Evolutionary conservation across 2,888 invertebrate species (phyloP).

Genomic region (Drosophila birchii): DNA sequence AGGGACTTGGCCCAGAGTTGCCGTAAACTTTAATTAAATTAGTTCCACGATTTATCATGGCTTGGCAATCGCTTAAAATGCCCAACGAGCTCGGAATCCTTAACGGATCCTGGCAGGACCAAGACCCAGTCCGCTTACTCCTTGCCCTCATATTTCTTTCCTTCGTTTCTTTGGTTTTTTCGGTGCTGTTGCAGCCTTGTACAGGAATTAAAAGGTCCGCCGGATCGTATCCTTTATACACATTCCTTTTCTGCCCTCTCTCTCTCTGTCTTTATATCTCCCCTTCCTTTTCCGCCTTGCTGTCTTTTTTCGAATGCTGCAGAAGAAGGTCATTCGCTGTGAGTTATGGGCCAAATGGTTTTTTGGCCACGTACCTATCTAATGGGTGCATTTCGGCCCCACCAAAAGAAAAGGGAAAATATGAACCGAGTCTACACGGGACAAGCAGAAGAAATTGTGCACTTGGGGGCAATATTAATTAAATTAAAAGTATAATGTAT

Average conservation of each 20-base stretch:
- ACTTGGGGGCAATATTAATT: neutral
- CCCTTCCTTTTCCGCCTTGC: neutral
- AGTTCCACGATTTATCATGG: conserved; percentile 76
- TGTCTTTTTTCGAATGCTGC: conserved; percentile 39
- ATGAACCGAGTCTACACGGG: conserved; percentile 5
- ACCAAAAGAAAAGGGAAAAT: conserved; percentile 15
- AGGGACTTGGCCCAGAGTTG: conserved; percentile 38
- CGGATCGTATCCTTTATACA: conserved; percentile 37
- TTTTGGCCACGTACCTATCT: conserved; percentile 64
- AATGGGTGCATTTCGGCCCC: conserved; percentile 61
- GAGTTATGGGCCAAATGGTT: conserved; percentile 68
- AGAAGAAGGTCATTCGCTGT: conserved; percentile 72
- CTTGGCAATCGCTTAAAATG: conserved; percentile 78
- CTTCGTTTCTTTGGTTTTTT: conserved; percentile 40
- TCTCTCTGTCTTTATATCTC: neutral
- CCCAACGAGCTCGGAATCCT: conserved; percentile 66
- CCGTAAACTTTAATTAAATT: conserved; percentile 78
- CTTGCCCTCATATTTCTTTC: conserved; percentile 37
- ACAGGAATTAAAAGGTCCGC: conserved; percentile 72
- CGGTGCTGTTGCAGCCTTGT: conserved; percentile 64
- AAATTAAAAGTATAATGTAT: neutral
- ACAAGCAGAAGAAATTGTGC: neutral
- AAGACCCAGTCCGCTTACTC: conserved; percentile 20
- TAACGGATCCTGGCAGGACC: conserved; percentile 39
- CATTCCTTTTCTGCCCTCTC: conserved; percentile 7